These are phyloP conservation scores for Urocolius indicus DNA, from an alignment of 2,113 vertebrate species.

Conservation along the genomic window DNA sequence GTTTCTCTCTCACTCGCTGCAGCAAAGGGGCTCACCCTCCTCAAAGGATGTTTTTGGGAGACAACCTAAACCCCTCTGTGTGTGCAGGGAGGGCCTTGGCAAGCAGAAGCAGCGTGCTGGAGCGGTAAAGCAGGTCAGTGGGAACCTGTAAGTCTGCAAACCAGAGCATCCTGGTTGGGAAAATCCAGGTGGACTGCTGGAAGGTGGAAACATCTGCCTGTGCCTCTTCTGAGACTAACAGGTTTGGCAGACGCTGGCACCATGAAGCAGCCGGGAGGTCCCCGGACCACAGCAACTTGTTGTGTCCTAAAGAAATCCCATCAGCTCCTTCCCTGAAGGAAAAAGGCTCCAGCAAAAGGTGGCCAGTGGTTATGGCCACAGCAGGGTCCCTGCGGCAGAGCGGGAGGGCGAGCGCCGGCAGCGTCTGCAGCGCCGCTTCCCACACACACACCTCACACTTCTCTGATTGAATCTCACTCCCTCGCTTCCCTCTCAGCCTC, in stretches of 20 bases:
- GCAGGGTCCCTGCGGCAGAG: not conserved
- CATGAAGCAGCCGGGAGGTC: not conserved
- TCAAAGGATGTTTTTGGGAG: not conserved
- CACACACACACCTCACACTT: not conserved
- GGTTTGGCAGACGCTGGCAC: not conserved
- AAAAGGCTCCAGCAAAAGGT: not conserved
- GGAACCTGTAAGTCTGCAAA: not conserved
- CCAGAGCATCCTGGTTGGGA: not conserved
- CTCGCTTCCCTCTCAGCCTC: not conserved
- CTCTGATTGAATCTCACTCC: not conserved
- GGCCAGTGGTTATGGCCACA: fast-evolving
- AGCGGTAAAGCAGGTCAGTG: fast-evolving
- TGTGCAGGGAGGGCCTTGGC: fast-evolving
- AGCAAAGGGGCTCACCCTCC: not conserved
- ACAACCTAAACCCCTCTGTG: fast-evolving
- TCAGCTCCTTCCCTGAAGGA: fast-evolving
- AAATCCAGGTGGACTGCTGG: not conserved
- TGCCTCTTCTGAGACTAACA: too few species aligned
- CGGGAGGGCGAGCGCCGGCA: not conserved
- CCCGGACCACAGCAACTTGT: not conserved
- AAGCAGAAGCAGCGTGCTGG: not conserved
- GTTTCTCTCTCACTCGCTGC: not conserved
- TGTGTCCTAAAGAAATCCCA: not conserved
- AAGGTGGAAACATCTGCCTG: not conserved
- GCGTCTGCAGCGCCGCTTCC: not conserved